phyloP scores from a whole-genome alignment of 2,113 vertebrate genomes.

The Podilymbus podiceps region DNA sequence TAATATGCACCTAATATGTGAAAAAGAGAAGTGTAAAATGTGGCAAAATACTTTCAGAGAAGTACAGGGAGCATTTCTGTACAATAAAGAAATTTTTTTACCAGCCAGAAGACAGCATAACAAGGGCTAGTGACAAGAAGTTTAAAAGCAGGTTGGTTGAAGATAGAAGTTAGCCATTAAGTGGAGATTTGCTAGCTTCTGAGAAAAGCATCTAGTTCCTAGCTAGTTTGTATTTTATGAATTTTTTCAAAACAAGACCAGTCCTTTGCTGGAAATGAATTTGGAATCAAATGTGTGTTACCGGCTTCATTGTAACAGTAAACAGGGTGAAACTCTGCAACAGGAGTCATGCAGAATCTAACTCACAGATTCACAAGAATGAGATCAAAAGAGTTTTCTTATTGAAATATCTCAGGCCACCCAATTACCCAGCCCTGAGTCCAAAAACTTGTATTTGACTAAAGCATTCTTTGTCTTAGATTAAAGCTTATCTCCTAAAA shows the following conservation, averaged over 20 bases:
- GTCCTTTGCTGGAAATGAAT: background rate
- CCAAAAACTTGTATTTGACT: constrained; percentile 9
- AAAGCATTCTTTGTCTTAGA: constrained; percentile 35
- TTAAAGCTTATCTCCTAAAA: constrained; percentile 10
- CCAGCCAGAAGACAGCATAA: background rate
- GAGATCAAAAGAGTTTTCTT: constrained; percentile 3
- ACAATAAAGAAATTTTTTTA: background rate
- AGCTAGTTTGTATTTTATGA: background rate
- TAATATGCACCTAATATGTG: background rate
- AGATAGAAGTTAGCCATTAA: background rate
- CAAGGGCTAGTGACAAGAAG: background rate
- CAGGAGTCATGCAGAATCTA: background rate
- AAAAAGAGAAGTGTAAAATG: background rate
- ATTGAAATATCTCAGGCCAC: background rate
- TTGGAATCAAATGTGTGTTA: background rate
- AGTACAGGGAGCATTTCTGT: background rate
- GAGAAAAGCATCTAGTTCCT: background rate
- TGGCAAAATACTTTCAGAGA: background rate
- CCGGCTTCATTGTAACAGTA: fast-evolving
- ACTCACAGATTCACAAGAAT: background rate
- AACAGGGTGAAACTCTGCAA: background rate
- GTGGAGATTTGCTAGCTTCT: background rate
- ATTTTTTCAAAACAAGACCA: background rate
- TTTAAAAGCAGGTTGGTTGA: background rate
- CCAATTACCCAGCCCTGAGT: constrained; percentile 5